phyloP scores from a whole-genome alignment of 2,113 vertebrate genomes.

The Nansenia antarctica region DNA sequence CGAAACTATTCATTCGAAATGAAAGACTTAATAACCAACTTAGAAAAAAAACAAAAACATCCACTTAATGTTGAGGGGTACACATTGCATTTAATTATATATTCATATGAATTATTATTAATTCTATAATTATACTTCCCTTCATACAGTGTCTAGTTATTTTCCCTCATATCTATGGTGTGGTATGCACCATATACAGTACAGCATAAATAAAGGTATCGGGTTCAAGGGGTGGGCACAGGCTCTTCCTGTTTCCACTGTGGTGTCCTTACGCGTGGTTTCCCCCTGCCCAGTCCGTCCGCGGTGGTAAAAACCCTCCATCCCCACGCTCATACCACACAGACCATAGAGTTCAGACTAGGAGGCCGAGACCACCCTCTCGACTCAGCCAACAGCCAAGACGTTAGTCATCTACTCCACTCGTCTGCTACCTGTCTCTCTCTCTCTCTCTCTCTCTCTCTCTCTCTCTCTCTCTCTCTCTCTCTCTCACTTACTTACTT shows the following conservation, averaged over 20 bases:
- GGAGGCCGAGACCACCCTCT: slow-evolving; percentile 49
- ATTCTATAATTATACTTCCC: not conserved
- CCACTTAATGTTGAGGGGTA: no score
- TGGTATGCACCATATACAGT: slow-evolving; percentile 57
- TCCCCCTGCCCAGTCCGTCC: slow-evolving; percentile 48
- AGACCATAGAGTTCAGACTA: slow-evolving; percentile 43
- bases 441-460: slow-evolving; percentile 12
- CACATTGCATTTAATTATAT: no score
- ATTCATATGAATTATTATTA: not conserved
- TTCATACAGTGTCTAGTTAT: slow-evolving; percentile 32
- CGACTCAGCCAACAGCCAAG: slow-evolving; percentile 32
- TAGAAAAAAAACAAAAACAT: no score
- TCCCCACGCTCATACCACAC: slow-evolving; percentile 30
- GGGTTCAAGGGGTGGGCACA: slow-evolving; percentile 48
- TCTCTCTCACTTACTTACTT: no score
- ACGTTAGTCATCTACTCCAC: slow-evolving; percentile 58
- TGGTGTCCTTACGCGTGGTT: slow-evolving; percentile 64
- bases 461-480: not conserved
- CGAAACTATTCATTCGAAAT: no score
- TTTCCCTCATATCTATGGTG: slow-evolving; percentile 67
- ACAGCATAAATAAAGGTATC: slow-evolving; percentile 64
- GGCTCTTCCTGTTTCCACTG: slow-evolving; percentile 70
- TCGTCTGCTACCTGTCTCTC: slow-evolving; percentile 34
- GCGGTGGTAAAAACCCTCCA: slow-evolving; percentile 44
- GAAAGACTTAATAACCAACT: no score